These are phyloP conservation scores for Ceratosolen fusciceps DNA, from an alignment of 1,140 invertebrate species.

Conservation along the genomic window DNA sequence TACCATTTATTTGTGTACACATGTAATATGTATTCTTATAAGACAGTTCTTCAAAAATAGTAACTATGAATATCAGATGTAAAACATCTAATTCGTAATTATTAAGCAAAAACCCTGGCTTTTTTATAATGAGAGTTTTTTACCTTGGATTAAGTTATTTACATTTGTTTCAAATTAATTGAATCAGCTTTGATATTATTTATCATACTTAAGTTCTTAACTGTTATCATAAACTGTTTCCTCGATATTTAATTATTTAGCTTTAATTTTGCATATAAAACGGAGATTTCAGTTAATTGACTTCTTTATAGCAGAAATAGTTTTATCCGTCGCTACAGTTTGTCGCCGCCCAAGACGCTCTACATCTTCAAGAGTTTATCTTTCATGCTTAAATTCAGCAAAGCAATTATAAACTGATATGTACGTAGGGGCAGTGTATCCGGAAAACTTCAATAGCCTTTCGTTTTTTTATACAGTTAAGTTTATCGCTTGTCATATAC, in stretches of 20 bases:
- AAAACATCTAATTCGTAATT: neutral
- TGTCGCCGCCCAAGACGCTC: neutral
- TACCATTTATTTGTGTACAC: no score
- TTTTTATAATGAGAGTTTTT: no score
- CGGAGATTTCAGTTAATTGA: neutral
- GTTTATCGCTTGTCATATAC: constrained; percentile 13
- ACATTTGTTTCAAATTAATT: no score
- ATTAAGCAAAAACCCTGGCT: neutral
- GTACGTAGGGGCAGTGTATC: constrained; percentile 12
- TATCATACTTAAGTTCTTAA: no score
- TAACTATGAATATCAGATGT: neutral
- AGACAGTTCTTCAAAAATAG: no score
- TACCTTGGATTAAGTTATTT: no score
- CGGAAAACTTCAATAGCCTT: constrained; percentile 26
- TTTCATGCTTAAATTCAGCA: constrained; percentile 22
- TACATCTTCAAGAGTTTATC: constrained; percentile 28
- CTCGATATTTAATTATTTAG: neutral
- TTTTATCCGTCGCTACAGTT: constrained; percentile 4
- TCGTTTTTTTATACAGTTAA: constrained; percentile 18
- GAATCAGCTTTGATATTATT: no score
- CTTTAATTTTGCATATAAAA: neutral
- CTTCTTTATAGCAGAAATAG: constrained; percentile 14
- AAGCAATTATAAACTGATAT: constrained; percentile 20
- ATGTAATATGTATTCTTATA: no score
- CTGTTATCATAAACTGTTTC: no score